Evolutionary conservation across 2,113 vertebrate genomes (phyloP), one percentile per base, ranked within the genome.

Genomic region (Falcunculus frontatus): DNA sequence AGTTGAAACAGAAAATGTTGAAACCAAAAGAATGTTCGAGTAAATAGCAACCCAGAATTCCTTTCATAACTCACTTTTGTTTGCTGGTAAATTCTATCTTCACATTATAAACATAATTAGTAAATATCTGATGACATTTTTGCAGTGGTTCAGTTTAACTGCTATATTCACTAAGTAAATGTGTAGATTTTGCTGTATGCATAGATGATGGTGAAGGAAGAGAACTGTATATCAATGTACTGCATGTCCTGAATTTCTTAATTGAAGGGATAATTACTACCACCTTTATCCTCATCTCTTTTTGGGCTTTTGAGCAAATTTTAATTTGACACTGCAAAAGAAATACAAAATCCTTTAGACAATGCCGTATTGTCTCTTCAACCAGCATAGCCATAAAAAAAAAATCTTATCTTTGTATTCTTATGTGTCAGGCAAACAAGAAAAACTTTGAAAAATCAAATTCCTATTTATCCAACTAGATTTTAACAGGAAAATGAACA

Each of bases 11-110:
- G 84, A 95, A 93, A 91, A 92, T 37, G 60, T 35, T 73, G 74
- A 91, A 64, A 80, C 46, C 1, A 13, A 79, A 94, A 86, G 68
- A 96, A 95, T 67, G 79, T 81, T 80, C 64, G 79, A 94, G 22
- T 88, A 93, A 90, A 91, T 81, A 88, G 52, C 63, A 88, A 84
- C 16, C 13, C n/a, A 78, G 50, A 78, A 91, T 86, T 93, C 70
- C 87, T 91, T 70, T 91, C 47, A 44, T 93, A 91, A 44, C 59
- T 94, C 52, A 63, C 32, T 91, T 75, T 84, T 67, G 55, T 93
- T 96, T 92, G 90, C 82, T 86, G 41, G 75, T 91, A 65, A 94
- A 88, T 84, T 76, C 62, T 87, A 2, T 81, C 57, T 87, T 89
- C 9, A 13, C 18, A 3, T 76, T 86, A 35, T 47, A 84, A 94